Conservation (phyloP, 92 coral and sea anemone species). For the Pocillopora grandis region DNA sequence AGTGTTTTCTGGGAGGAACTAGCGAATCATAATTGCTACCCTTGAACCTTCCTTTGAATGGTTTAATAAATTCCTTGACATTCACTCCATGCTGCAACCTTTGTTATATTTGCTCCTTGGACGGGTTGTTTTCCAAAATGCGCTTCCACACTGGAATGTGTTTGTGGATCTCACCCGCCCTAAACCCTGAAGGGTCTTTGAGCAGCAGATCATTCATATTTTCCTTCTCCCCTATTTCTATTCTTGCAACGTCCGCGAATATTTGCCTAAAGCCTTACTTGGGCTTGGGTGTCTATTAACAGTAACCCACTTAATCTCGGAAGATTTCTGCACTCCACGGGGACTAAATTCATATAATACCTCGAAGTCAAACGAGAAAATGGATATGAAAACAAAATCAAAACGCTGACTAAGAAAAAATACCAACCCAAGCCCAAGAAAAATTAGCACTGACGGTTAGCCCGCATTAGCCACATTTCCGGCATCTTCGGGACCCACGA, state of each 20-base stretch:
- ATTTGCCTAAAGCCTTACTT: too few species aligned
- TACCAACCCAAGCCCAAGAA: conserved; percentile 11
- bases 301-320: too few species aligned
- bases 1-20: conserved; percentile 10
- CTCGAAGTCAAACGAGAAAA: too few species aligned
- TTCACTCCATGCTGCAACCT: conserved; percentile 27
- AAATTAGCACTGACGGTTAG: conserved; percentile 12
- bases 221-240: too few species aligned
- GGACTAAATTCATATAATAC: too few species aligned
- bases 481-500: neutral
- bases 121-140: neutral
- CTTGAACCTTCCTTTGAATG: conserved; percentile 9
- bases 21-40: conserved; percentile 7
- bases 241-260: too few species aligned
- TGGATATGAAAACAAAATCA: too few species aligned
- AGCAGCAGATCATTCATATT: neutral
- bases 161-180: conserved; percentile 19
- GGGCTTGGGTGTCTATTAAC: too few species aligned
- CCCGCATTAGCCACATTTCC: neutral
- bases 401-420: too few species aligned
- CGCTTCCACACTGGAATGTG: conserved; percentile 5
- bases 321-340: too few species aligned
- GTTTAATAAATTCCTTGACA: conserved; percentile 5
- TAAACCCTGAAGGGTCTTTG: conserved; percentile 1
- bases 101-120: neutral